phyloP scores from a whole-genome alignment of 1,140 invertebrate genomes.

The Phocides pigmalion region DNA sequence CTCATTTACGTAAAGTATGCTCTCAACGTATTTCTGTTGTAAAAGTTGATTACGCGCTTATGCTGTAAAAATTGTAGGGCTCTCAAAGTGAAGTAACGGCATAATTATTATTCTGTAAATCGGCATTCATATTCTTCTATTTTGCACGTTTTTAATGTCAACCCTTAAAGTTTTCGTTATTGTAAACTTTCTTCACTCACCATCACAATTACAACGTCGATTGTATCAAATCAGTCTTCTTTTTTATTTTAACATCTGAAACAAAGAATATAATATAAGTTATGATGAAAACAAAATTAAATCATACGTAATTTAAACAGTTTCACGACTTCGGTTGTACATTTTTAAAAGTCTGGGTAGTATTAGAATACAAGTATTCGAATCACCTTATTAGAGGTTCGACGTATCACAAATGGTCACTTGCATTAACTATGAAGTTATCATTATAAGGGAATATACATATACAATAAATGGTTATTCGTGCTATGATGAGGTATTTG shows the following conservation, averaged over 20 bases:
- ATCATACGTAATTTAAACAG: no score
- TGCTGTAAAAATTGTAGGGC: slow-evolving; percentile 11
- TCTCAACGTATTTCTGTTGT: slow-evolving; percentile 7
- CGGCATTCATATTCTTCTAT: slow-evolving; percentile 6
- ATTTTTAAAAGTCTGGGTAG: no score
- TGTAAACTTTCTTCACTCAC: slow-evolving; percentile 36
- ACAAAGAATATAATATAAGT: slow-evolving; percentile 33
- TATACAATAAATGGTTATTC: no score
- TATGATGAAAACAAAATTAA: no score
- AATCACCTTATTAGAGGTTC: no score
- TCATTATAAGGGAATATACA: no score
- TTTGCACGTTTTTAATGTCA: background rate
- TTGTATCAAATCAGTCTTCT: slow-evolving; percentile 34
- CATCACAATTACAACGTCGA: slow-evolving; percentile 47
- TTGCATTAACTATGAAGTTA: no score
- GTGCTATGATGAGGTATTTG: no score
- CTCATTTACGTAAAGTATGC: slow-evolving; percentile 5
- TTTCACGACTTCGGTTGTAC: no score
- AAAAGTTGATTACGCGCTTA: slow-evolving; percentile 15
- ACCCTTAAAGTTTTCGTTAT: background rate
- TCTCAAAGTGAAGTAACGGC: slow-evolving; percentile 5
- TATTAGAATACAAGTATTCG: no score
- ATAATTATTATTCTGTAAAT: slow-evolving; percentile 13
- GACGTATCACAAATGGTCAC: no score
- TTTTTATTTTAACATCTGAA: slow-evolving; percentile 44